These are phyloP conservation scores for Atopsyche davidsoni DNA, from an alignment of 1,140 invertebrate species.

Conservation along the genomic window DNA sequence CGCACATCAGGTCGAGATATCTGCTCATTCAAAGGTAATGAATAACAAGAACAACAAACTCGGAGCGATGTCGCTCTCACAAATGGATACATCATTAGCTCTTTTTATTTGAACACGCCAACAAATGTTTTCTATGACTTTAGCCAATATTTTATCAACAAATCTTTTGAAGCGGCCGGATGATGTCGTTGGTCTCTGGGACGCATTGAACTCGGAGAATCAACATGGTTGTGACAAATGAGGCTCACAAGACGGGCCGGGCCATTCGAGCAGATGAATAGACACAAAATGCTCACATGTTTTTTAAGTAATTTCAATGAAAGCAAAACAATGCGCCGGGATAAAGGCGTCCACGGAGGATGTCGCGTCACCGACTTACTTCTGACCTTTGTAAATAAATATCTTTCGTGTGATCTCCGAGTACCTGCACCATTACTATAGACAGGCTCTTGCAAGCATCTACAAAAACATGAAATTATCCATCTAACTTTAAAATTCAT, in stretches of 20 bases:
- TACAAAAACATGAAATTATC: too few relatives aligned
- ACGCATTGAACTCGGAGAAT: conserved; percentile 3
- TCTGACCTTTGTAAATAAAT: too few relatives aligned
- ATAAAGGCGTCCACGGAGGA: conserved; percentile 2
- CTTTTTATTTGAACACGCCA: background rate
- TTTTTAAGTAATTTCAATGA: conserved; percentile 19
- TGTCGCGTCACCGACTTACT: too few relatives aligned
- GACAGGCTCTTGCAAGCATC: too few relatives aligned
- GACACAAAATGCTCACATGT: conserved; percentile 11
- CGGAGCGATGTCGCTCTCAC: too few relatives aligned
- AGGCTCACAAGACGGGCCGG: conserved; percentile 12
- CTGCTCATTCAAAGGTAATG: too few relatives aligned
- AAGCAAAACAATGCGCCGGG: conserved; percentile 19
- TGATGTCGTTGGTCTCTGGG: conserved; percentile 13
- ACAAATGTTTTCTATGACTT: conserved; percentile 27
- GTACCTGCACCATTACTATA: too few relatives aligned
- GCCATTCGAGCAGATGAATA: conserved; percentile 11
- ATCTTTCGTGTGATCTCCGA: too few relatives aligned
- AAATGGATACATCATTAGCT: conserved; percentile 6
- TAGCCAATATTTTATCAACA: conserved; percentile 30
- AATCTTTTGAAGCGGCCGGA: conserved; percentile 20
- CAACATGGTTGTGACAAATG: conserved; percentile 22
- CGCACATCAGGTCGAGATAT: too few relatives aligned
- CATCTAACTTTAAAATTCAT: too few relatives aligned
- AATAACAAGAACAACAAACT: too few relatives aligned